phyloP scores from a whole-genome alignment of 1,140 invertebrate genomes.

The Argopecten irradians region DNA sequence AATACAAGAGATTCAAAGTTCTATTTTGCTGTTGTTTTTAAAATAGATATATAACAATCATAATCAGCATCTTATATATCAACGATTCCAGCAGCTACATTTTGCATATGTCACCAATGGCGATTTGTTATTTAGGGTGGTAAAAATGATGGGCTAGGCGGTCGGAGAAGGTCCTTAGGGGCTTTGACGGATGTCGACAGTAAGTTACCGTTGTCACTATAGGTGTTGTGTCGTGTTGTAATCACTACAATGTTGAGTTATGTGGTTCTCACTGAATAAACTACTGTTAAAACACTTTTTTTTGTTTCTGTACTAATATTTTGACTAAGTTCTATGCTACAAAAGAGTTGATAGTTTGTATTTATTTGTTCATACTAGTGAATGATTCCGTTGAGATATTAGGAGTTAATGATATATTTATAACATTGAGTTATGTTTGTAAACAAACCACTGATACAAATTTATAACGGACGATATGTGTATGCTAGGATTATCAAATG shows the following conservation, averaged over 20 bases:
- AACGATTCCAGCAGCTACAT: too few species aligned
- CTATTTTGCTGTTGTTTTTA: neutral
- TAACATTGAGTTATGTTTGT: neutral
- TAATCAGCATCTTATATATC: too few species aligned
- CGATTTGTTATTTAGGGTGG: neutral
- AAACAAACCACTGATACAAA: neutral
- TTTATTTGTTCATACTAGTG: neutral
- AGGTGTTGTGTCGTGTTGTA: neutral
- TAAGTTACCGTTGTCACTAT: slow-evolving; percentile 31
- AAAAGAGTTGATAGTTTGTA: neutral
- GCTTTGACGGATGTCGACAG: slow-evolving; percentile 59
- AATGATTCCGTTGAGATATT: neutral
- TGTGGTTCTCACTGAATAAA: neutral
- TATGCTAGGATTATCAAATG: too few species aligned
- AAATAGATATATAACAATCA: neutral
- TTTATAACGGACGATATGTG: neutral
- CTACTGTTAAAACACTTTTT: slow-evolving; percentile 18
- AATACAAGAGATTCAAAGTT: too few species aligned
- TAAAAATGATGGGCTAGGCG: slow-evolving; percentile 48
- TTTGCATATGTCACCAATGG: too few species aligned
- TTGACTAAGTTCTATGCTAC: neutral
- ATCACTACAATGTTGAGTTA: neutral
- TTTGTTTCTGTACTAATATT: neutral
- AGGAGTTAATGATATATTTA: neutral
- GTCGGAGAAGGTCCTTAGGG: slow-evolving; percentile 55